A percentile compares a stretch with the other conserved stretches of the same genome.
Evolutionary conservation across 2,113 vertebrate species (phyloP).

Genomic region (Cromileptes altivelis): DNA sequence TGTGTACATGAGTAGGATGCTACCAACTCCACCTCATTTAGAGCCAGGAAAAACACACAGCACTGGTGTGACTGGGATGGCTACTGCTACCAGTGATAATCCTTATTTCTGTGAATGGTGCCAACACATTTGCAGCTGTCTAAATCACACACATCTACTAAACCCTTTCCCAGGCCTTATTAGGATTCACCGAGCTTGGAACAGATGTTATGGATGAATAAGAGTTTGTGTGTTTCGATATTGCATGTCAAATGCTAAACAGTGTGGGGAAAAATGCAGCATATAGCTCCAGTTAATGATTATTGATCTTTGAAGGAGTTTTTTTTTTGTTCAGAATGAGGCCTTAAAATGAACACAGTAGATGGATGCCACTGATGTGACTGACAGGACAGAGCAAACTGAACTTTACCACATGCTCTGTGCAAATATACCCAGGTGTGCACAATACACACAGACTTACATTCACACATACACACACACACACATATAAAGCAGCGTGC

Average conservation of each 20-base stretch:
- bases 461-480: background rate
- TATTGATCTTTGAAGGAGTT: background rate
- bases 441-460: constrained; percentile 17
- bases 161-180: constrained; percentile 21
- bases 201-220: constrained; percentile 15
- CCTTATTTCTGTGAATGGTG: no score
- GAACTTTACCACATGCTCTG: constrained; percentile 14
- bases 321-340: background rate
- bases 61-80: no score
- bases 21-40: no score
- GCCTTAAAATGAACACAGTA: background rate
- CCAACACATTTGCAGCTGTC: no score
- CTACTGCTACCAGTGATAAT: no score
- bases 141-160: constrained; percentile 7
- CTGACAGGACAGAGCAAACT: constrained; percentile 15
- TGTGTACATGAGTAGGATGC: no score
- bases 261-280: background rate
- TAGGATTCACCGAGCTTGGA: constrained; percentile 1
- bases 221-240: background rate
- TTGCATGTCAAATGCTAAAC: background rate
- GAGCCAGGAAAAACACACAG: no score
- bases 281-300: background rate
- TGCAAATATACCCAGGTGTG: constrained; percentile 36
- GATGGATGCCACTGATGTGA: background rate
- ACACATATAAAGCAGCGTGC: background rate